Conservation (phyloP, 2,797 vertebrate species). For the Oceanodroma leucorhoa region DNA sequence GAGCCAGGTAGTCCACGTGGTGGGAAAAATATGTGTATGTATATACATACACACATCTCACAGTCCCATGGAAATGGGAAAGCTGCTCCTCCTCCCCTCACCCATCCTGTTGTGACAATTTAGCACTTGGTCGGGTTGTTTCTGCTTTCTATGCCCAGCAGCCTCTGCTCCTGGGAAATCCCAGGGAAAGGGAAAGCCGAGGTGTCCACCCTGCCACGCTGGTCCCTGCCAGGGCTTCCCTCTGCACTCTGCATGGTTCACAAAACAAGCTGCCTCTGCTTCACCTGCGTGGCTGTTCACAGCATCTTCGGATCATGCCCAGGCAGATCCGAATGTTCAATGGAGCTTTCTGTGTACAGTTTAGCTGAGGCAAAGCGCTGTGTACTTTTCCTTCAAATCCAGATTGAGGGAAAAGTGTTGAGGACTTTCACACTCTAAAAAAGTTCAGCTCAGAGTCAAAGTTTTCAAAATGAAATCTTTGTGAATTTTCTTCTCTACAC, state of each 20-base stretch:
- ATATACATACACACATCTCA: rapidly evolving
- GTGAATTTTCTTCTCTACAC: not conserved
- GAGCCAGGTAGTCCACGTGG: not conserved
- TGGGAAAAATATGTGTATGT: not conserved
- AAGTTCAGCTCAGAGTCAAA: not conserved
- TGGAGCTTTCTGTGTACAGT: not conserved
- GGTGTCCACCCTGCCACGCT: not conserved
- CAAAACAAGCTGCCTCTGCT: not conserved
- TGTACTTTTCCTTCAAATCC: not conserved
- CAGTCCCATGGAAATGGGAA: not conserved
- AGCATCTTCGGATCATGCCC: not conserved
- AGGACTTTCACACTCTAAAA: not conserved
- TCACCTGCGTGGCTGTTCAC: not conserved
- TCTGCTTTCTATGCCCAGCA: not conserved
- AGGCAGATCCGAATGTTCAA: not conserved
- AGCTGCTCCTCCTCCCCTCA: not conserved
- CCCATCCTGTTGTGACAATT: not conserved
- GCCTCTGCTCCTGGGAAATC: not conserved
- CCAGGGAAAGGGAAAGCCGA: not conserved
- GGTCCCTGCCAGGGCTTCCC: not conserved
- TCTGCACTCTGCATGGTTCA: rapidly evolving
- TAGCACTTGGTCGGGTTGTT: not conserved
- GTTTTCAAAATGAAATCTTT: not conserved
- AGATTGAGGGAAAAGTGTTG: not conserved
- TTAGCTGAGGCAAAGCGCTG: rapidly evolving